These are phyloP conservation scores for Perizoma affinitatum DNA, from an alignment of 2,888 invertebrate genomes.

Conservation along the genomic window DNA sequence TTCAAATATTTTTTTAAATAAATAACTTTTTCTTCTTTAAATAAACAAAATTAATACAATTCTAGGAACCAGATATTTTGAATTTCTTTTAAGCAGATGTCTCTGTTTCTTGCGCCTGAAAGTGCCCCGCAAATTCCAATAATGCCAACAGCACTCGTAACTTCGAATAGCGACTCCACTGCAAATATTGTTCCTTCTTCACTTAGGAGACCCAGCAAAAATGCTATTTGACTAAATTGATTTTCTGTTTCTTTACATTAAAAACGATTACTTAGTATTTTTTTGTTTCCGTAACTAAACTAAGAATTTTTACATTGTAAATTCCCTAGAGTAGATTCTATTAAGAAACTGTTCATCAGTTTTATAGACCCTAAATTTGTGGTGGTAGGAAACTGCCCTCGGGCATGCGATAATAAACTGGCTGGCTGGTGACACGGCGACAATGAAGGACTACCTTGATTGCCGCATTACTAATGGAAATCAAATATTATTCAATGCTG, in stretches of 20 bases:
- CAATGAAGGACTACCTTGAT: conserved; percentile 63
- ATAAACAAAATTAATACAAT: background rate
- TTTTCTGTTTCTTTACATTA: conserved; percentile 47
- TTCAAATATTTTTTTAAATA: no score
- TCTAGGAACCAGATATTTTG: background rate
- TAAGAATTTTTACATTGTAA: conserved; percentile 39
- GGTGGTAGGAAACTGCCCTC: conserved; percentile 71
- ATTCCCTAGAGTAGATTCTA: conserved; percentile 57
- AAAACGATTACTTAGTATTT: no score
- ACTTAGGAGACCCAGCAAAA: conserved; percentile 58
- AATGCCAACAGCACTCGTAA: conserved; percentile 58
- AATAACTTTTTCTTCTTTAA: no score
- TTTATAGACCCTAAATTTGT: conserved; percentile 79
- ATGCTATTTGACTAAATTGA: conserved; percentile 64
- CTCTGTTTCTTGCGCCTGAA: conserved; percentile 44
- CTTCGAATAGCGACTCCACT: conserved; percentile 58
- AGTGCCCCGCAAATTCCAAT: conserved; percentile 61
- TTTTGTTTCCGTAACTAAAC: conserved; percentile 17
- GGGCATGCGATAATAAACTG: conserved; percentile 76
- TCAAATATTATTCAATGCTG: conserved; percentile 45
- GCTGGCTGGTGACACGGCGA: conserved; percentile 68
- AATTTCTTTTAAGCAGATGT: conserved; percentile 11
- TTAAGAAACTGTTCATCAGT: conserved; percentile 79
- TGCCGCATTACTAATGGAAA: conserved; percentile 55
- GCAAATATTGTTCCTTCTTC: conserved; percentile 68